Evolutionary conservation across 2,113 vertebrate genomes (phyloP).

Genomic region (Bujurquina vittata): DNA sequence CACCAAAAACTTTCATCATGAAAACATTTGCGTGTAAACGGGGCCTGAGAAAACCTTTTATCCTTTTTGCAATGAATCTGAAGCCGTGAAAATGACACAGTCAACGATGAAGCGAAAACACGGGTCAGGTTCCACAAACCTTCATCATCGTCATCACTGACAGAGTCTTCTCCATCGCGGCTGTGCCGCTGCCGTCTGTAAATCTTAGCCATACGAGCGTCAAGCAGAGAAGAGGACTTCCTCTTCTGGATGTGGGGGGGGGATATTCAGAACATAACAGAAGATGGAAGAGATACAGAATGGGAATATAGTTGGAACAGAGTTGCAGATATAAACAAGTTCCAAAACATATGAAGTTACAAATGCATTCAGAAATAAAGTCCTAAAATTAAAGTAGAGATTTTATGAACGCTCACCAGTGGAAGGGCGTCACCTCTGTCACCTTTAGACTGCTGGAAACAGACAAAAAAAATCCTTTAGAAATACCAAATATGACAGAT

Average conservation of each 20-base stretch:
- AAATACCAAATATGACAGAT: neutral
- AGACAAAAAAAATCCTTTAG: neutral
- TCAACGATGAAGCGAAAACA: neutral
- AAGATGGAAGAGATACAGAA: neutral
- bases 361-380: neutral
- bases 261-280: neutral
- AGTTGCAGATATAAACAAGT: too few relatives aligned
- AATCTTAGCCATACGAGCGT: slow-evolving; percentile 79
- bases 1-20: too few relatives aligned
- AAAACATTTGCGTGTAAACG: too few relatives aligned
- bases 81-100: neutral
- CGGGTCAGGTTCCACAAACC: slow-evolving; percentile 28
- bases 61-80: neutral
- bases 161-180: slow-evolving; percentile 75
- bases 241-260: slow-evolving; percentile 68
- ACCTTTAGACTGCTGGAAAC: slow-evolving; percentile 48
- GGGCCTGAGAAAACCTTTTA: neutral
- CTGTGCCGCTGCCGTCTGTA: slow-evolving; percentile 76
- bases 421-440: slow-evolving; percentile 51
- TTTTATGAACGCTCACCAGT: slow-evolving; percentile 35
- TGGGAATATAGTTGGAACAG: neutral
- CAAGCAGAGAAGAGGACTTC: slow-evolving; percentile 75
- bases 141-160: slow-evolving; percentile 74
- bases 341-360: neutral
- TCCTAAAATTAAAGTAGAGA: neutral